Conservation (phyloP, 2,113 vertebrate genomes). For the Actenoides hombroni region DNA sequence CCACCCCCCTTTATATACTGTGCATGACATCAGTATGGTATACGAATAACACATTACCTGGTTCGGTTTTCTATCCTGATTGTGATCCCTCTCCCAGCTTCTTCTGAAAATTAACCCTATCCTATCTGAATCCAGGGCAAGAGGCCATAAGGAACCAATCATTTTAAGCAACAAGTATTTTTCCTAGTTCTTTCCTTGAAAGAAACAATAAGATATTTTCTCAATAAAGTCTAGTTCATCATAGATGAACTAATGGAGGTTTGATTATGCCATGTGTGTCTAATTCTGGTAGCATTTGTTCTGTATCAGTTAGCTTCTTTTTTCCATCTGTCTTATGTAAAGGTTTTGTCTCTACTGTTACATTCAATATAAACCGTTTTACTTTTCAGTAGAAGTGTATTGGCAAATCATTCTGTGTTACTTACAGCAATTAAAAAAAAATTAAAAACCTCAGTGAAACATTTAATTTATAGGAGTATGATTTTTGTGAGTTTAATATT, state of each 20-base stretch:
- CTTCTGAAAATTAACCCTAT: no score
- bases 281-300: slow-evolving; percentile 22
- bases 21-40: no score
- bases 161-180: neutral
- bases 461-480: neutral
- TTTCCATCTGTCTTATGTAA: neutral
- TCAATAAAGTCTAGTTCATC: neutral
- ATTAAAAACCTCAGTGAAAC: neutral
- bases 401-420: neutral
- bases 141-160: neutral
- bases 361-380: neutral
- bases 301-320: slow-evolving; percentile 32
- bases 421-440: no score
- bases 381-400: neutral
- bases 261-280: neutral
- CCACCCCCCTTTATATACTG: no score
- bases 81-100: no score
- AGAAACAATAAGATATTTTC: neutral
- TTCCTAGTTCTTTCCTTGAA: neutral
- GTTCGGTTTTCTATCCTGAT: no score
- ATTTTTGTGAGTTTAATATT: neutral
- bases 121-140: no score
- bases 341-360: neutral
- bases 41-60: no score
- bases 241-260: neutral